These are phyloP conservation scores for Hippolais icterina DNA, from an alignment of 2,113 vertebrate species.

Conservation along the genomic window DNA sequence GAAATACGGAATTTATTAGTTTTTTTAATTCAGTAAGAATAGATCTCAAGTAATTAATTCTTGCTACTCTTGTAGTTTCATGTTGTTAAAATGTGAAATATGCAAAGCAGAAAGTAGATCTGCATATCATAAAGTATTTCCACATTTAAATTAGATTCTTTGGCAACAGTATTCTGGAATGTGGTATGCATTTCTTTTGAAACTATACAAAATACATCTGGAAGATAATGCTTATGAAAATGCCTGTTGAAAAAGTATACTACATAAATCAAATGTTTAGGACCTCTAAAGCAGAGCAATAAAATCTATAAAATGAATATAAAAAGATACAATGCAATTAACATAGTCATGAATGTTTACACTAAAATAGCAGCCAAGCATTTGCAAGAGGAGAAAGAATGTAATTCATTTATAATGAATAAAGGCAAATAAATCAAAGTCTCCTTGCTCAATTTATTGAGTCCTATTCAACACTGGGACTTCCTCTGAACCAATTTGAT, in stretches of 20 bases:
- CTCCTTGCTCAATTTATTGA: constrained; percentile 35
- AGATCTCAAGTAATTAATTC: background rate
- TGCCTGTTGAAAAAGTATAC: background rate
- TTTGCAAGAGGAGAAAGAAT: constrained; percentile 30
- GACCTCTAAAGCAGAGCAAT: constrained; percentile 41
- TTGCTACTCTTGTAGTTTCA: background rate
- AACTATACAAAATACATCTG: constrained; percentile 14
- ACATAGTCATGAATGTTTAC: constrained; percentile 23
- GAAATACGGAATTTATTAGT: background rate
- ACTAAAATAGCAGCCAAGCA: constrained; percentile 36
- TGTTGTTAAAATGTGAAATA: background rate
- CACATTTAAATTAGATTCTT: background rate
- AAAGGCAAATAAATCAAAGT: background rate
- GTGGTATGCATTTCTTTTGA: background rate
- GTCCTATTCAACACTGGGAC: background rate
- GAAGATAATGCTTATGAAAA: constrained; percentile 24
- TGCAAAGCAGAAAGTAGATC: background rate
- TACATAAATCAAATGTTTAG: constrained; percentile 35
- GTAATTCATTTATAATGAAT: constrained; percentile 33
- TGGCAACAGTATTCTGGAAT: constrained; percentile 12
- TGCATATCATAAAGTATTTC: background rate
- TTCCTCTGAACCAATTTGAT: constrained; percentile 46
- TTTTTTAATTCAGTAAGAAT: background rate
- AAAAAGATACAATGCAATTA: constrained; percentile 49
- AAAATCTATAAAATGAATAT: constrained; percentile 30